Conservation (phyloP, 2,888 invertebrate species). For the Tuta absoluta region DNA sequence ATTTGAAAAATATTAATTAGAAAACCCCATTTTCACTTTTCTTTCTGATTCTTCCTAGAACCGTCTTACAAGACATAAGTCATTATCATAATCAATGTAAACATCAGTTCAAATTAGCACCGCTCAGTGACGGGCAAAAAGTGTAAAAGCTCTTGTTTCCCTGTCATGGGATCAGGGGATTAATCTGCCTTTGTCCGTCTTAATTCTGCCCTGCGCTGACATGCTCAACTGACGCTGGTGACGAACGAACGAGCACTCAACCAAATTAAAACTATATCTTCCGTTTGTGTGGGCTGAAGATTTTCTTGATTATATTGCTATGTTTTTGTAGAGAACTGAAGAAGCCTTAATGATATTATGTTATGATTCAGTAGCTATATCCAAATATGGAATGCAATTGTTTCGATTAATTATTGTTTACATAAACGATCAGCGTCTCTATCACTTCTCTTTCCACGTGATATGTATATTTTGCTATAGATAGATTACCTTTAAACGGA, state of each 20-base stretch:
- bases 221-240: constrained; percentile 30
- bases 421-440: too few species aligned
- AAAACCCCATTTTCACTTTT: too few species aligned
- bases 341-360: too few species aligned
- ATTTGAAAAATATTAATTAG: too few species aligned
- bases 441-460: background rate
- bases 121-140: too few species aligned
- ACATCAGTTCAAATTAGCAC: too few species aligned
- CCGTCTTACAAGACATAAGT: too few species aligned
- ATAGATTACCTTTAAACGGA: background rate
- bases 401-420: too few species aligned
- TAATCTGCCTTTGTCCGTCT: constrained; percentile 55
- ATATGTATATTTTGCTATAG: background rate
- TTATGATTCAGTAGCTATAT: too few species aligned
- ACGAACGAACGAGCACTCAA: constrained; percentile 17
- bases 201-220: constrained; percentile 39
- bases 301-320: background rate
- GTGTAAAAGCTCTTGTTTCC: constrained; percentile 31
- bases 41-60: too few species aligned
- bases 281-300: background rate
- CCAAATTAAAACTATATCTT: constrained; percentile 23
- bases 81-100: too few species aligned
- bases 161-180: constrained; percentile 48
- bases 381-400: too few species aligned
- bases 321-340: background rate